Evolutionary conservation across 2,113 vertebrate genomes (phyloP).

Genomic region (Melierax canorus): DNA sequence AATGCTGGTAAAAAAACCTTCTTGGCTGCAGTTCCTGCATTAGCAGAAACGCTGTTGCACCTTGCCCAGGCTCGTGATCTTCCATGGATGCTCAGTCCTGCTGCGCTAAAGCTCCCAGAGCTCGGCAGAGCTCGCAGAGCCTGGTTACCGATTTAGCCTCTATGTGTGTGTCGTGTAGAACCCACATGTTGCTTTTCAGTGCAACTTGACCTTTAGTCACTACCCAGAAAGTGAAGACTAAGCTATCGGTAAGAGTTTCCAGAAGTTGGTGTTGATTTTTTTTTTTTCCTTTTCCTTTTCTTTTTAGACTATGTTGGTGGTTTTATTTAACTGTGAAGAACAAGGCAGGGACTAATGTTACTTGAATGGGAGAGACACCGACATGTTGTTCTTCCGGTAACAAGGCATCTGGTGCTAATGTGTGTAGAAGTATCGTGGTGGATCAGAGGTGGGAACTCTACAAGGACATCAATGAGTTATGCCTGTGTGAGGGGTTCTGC

Average conservation of each 20-base stretch:
- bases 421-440: neutral
- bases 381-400: neutral
- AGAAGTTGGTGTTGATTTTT: constrained; percentile 51
- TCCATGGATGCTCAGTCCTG: neutral
- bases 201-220: constrained; percentile 67
- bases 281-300: neutral
- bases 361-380: neutral
- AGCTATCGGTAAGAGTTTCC: constrained; percentile 69
- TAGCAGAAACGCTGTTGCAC: neutral
- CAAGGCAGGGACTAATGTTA: neutral
- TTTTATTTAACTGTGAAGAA: constrained; percentile 32
- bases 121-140: constrained; percentile 31
- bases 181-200: constrained; percentile 65
- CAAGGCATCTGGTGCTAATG: constrained; percentile 41
- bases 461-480: neutral
- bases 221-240: constrained; percentile 65
- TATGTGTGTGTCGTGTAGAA: constrained; percentile 7
- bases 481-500: neutral
- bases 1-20: neutral
- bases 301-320: constrained; percentile 40
- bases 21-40: neutral
- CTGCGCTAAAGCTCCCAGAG: constrained; percentile 33
- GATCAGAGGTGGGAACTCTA: neutral
- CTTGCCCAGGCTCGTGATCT: neutral
- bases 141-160: constrained; percentile 30